These are phyloP conservation scores for Agonopterix arenella DNA, from an alignment of 2,888 invertebrate species.

Conservation along the genomic window DNA sequence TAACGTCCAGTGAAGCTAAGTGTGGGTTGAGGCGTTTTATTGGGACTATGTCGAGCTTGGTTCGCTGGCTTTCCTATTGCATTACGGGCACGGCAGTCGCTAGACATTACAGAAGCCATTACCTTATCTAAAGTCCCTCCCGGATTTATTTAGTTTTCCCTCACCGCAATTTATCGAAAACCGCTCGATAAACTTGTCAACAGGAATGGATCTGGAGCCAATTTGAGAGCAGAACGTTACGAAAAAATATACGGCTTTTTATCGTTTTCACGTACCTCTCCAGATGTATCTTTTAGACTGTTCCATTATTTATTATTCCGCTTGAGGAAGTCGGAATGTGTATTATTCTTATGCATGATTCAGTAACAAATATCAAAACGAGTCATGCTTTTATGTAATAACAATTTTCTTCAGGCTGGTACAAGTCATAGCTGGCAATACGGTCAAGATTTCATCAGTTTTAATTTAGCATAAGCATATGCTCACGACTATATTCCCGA, in stretches of 20 bases:
- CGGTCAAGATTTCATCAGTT: too few relatives aligned
- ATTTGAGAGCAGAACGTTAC: conserved; percentile 61
- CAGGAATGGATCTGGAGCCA: conserved; percentile 73
- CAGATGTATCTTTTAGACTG: not conserved
- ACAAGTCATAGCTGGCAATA: too few relatives aligned
- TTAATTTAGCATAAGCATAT: too few relatives aligned
- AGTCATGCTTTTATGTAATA: too few relatives aligned
- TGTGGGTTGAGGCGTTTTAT: conserved; percentile 23
- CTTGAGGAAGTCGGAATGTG: too few relatives aligned
- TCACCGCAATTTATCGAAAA: conserved; percentile 76
- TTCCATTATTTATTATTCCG: too few relatives aligned
- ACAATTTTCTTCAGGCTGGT: too few relatives aligned
- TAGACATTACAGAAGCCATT: conserved; percentile 74
- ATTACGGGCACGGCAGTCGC: conserved; percentile 65
- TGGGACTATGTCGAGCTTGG: conserved; percentile 37
- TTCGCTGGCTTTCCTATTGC: conserved; percentile 64
- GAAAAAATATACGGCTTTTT: conserved; percentile 61
- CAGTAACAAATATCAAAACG: too few relatives aligned
- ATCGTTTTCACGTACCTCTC: not conserved
- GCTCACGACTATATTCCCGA: too few relatives aligned
- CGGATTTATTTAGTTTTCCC: conserved; percentile 77
- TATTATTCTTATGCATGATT: too few relatives aligned
- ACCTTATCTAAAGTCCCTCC: conserved; percentile 77
- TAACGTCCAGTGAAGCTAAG: conserved; percentile 15
- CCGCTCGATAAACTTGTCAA: conserved; percentile 76